These are phyloP conservation scores for Pangasianodon hypophthalmus DNA, from an alignment of 2,113 vertebrate species.

Conservation along the genomic window DNA sequence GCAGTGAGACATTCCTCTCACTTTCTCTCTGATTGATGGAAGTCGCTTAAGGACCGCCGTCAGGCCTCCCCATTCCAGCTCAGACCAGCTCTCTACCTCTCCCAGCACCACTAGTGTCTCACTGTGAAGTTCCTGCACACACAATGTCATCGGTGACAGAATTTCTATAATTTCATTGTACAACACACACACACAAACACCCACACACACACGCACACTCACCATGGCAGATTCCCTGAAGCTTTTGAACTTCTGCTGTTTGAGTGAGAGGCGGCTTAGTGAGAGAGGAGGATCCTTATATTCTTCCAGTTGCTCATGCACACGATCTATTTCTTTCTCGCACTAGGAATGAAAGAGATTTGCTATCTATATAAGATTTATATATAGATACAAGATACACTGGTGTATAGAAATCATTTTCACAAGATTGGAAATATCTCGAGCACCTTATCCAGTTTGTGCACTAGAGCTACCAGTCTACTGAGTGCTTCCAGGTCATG, in stretches of 20 bases:
- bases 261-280: conserved; percentile 76
- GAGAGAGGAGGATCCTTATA: conserved; percentile 77
- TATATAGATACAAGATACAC: no score
- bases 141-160: not conserved
- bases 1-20: conserved; percentile 75
- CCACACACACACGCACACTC: conserved; percentile 65
- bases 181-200: conserved; percentile 58
- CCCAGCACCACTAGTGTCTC: conserved; percentile 70
- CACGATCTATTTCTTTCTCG: conserved; percentile 73
- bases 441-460: conserved; percentile 77
- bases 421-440: not conserved
- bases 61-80: conserved; percentile 73
- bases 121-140: conserved; percentile 71
- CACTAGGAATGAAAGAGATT: conserved; percentile 65
- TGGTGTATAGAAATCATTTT: not conserved
- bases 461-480: conserved; percentile 65
- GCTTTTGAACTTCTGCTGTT: conserved; percentile 75
- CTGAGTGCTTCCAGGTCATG: conserved; percentile 77
- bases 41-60: conserved; percentile 69
- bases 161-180: not conserved
- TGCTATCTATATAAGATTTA: not conserved
- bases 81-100: conserved; percentile 72
- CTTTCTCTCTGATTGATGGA: conserved; percentile 73
- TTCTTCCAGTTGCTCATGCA: conserved; percentile 75
- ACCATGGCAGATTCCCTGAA: conserved; percentile 75